Percentiles rank a stretch among this genome's conserved stretches.
Conservation (phyloP, 2,888 invertebrate genomes). For the Colletes collaris region DNA sequence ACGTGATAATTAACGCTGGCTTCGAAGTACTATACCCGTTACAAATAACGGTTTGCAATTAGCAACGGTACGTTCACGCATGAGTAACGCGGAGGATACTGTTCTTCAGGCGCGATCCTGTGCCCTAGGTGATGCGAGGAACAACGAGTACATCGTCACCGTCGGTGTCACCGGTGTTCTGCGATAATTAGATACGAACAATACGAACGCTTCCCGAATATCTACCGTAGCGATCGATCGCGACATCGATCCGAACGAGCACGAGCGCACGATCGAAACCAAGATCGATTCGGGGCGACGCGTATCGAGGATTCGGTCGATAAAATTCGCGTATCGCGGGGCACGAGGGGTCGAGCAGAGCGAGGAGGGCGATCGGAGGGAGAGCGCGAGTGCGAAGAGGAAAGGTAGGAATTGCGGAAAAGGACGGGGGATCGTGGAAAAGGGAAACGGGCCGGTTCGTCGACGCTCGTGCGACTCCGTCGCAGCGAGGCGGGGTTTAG, state of each 20-base stretch:
- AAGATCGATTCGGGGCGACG: background rate
- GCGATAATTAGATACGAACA: background rate
- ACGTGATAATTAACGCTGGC: too few relatives aligned
- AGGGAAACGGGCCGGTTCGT: conserved; percentile 63
- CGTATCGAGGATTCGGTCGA: background rate
- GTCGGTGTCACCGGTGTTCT: background rate
- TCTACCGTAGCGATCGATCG: background rate
- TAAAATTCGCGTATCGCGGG: background rate
- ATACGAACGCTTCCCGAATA: too few relatives aligned
- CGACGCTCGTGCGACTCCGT: conserved; percentile 69
- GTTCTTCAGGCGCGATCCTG: background rate
- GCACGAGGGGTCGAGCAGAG: too few relatives aligned
- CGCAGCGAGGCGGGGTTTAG: conserved; percentile 79
- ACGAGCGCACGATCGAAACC: background rate
- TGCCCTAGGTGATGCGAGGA: background rate
- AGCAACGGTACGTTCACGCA: too few relatives aligned
- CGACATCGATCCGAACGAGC: background rate
- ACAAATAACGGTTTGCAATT: too few relatives aligned
- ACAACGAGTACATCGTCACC: background rate
- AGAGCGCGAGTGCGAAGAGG: conserved; percentile 9
- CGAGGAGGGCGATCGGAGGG: background rate
- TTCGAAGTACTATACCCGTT: too few relatives aligned
- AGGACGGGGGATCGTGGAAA: conserved; percentile 36
- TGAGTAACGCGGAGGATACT: background rate
- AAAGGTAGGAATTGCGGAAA: conserved; percentile 25